Evolutionary conservation across 2,888 invertebrate species (phyloP).

Genomic region (Drosophila yooni): DNA sequence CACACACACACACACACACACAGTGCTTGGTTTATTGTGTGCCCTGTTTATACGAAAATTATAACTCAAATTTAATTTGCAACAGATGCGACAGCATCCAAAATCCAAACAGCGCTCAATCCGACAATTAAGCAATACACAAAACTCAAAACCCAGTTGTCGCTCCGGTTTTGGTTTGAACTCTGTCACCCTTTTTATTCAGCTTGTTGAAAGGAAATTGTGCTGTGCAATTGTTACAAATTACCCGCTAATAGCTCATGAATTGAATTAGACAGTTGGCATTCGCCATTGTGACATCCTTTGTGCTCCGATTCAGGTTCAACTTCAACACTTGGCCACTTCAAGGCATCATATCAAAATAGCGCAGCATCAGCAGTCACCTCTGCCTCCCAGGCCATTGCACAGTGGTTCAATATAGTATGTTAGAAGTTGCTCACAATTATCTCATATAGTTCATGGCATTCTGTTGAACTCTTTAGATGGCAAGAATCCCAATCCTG

Average conservation of each 20-base stretch:
- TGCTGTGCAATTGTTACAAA: constrained; percentile 75
- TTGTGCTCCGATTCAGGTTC: constrained; percentile 36
- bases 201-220: constrained; percentile 29
- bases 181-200: constrained; percentile 70
- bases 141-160: constrained; percentile 28
- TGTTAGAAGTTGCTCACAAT: background rate
- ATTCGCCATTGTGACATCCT: constrained; percentile 27
- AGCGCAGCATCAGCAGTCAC: constrained; percentile 58
- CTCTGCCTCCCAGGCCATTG: constrained; percentile 24
- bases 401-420: constrained; percentile 57
- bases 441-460: constrained; percentile 5
- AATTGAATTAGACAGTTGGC: constrained; percentile 65
- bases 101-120: constrained; percentile 54
- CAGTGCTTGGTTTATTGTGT: constrained; percentile 28
- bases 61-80: constrained; percentile 83
- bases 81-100: constrained; percentile 81
- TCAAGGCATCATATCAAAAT: constrained; percentile 72
- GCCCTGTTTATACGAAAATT: constrained; percentile 72
- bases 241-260: constrained; percentile 81
- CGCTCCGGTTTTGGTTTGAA: constrained; percentile 73
- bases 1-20: constrained; percentile 42
- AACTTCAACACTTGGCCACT: constrained; percentile 74
- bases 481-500: background rate
- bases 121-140: constrained; percentile 54
- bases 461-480: constrained; percentile 25